phyloP scores from a whole-genome alignment of 1,140 invertebrate genomes.

The Listronotus oregonensis region DNA sequence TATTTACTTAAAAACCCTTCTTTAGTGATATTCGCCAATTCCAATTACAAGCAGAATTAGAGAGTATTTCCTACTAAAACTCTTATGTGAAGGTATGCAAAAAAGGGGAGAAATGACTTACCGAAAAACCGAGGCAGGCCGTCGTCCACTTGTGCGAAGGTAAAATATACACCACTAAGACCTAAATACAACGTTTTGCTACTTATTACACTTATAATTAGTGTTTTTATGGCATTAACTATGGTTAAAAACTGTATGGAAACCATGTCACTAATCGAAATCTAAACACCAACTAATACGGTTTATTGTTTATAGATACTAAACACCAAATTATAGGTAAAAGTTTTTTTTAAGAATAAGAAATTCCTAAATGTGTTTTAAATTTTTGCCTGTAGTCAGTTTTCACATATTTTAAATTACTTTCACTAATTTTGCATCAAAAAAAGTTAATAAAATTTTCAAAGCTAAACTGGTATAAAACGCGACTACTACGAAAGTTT shows the following conservation, averaged over 20 bases:
- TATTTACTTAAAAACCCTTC: slow-evolving; percentile 3
- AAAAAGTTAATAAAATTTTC: background rate
- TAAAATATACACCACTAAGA: slow-evolving; percentile 23
- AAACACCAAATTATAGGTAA: background rate
- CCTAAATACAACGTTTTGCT: slow-evolving; percentile 25
- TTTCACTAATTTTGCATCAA: slow-evolving; percentile 2
- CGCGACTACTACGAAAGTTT: slow-evolving; percentile 21
- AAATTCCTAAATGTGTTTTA: slow-evolving; percentile 5
- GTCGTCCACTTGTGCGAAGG: slow-evolving; percentile 27
- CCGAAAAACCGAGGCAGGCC: slow-evolving; percentile 19
- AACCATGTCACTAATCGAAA: slow-evolving; percentile 18
- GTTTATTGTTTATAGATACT: slow-evolving; percentile 9
- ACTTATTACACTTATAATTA: slow-evolving; percentile 23
- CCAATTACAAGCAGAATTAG: slow-evolving; percentile 5
- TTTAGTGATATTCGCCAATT: background rate
- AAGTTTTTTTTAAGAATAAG: background rate
- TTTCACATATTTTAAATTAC: background rate
- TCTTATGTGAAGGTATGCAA: background rate
- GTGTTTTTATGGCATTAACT: slow-evolving; percentile 8
- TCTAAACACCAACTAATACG: slow-evolving; percentile 13
- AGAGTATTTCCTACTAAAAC: background rate
- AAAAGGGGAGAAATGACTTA: slow-evolving; percentile 15
- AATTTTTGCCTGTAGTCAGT: slow-evolving; percentile 12
- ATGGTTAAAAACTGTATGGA: slow-evolving; percentile 14
- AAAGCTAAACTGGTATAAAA: background rate